Evolutionary conservation across 1,140 invertebrate genomes (phyloP), one percentile per base, ranked within the genome.

Genomic region (Achatina immaculata): DNA sequence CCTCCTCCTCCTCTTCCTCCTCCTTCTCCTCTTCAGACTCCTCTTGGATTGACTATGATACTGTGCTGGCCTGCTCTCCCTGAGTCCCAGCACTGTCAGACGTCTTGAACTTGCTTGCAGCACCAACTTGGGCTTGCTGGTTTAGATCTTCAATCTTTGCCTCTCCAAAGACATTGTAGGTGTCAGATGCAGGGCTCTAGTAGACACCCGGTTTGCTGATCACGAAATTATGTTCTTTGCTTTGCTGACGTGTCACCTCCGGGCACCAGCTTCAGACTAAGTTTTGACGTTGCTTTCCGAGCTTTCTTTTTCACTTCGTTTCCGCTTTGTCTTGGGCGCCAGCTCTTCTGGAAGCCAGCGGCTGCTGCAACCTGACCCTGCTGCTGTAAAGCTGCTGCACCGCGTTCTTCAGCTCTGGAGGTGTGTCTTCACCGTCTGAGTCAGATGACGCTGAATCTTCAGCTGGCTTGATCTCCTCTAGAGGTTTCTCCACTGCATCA

Each of bases 71-170:
- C 31, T 85, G 58, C 28, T 86, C 89, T 58, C 83, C 87, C 45
- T 82, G 82, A 28, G 85, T 68, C 40, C 87, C 88, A 34, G 84
- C 84, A 19, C 85, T 83, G 36, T 85, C 84, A 14, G 88, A 83
- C 21, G 88, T 85, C 79, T 91, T 90, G 85, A 99, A 98, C 90
- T 99, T 97, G 91, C 99, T 98, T 80, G 98, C 98, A 72, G 98
- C 98, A 55, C 97, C 96, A 90, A 99, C 96, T 91, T 99, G 98
- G 66, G 98, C 98, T 92, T 99, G 98, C 88, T 99, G 98, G 85
- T 96, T 98, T 82, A 99, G 93, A 94, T 99, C 99, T 93, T 99
- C 99, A 90, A 99, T 99, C 94, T 99, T 99, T 36, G 99, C 98
- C 93, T 99, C 99, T 72, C 99, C 99, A 92, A 99, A 99, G 24